A percentile compares a stretch with the other conserved stretches of the same genome.
Evolutionary conservation across 2,888 invertebrate genomes (phyloP).

Genomic region (Aphidius colemani): DNA sequence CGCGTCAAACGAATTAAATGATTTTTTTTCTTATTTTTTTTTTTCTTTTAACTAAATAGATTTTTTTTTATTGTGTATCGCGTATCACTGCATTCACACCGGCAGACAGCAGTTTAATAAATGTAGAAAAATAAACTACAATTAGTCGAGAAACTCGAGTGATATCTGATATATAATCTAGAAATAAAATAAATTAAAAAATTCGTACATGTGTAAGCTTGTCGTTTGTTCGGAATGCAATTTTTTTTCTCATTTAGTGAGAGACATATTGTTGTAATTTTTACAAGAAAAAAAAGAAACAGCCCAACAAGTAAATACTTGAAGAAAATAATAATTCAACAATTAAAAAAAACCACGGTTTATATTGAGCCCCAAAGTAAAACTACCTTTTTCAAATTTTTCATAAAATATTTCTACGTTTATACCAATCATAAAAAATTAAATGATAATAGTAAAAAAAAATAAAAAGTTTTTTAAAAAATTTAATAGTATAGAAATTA

Average conservation of each 20-base stretch:
- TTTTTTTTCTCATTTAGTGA: conserved; percentile 40
- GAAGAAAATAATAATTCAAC: conserved; percentile 32
- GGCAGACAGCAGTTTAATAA: conserved; percentile 23
- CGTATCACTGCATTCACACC: conserved; percentile 38
- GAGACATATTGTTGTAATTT: conserved; percentile 49
- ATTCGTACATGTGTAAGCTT: conserved; percentile 54
- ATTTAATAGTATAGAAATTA: conserved; percentile 52
- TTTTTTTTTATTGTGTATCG: conserved; percentile 46
- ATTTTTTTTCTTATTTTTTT: conserved; percentile 31
- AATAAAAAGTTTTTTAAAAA: conserved; percentile 49
- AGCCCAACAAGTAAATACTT: conserved; percentile 37
- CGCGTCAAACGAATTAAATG: conserved; percentile 23
- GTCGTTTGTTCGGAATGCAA: conserved; percentile 50
- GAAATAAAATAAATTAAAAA: conserved; percentile 33
- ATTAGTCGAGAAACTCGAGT: conserved; percentile 55
- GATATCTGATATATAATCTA: conserved; percentile 53
- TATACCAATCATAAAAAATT: conserved; percentile 52
- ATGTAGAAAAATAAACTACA: conserved; percentile 39
- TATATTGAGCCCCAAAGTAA: conserved; percentile 30
- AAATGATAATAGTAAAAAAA: conserved; percentile 45
- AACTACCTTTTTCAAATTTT: conserved; percentile 54
- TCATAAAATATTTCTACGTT: conserved; percentile 59
- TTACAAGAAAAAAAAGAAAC: conserved; percentile 24
- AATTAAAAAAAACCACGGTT: conserved; percentile 23
- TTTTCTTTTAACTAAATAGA: conserved; percentile 46